Evolutionary conservation across 2,113 vertebrate species (phyloP).

Genomic region (Corythornis vintsioides): DNA sequence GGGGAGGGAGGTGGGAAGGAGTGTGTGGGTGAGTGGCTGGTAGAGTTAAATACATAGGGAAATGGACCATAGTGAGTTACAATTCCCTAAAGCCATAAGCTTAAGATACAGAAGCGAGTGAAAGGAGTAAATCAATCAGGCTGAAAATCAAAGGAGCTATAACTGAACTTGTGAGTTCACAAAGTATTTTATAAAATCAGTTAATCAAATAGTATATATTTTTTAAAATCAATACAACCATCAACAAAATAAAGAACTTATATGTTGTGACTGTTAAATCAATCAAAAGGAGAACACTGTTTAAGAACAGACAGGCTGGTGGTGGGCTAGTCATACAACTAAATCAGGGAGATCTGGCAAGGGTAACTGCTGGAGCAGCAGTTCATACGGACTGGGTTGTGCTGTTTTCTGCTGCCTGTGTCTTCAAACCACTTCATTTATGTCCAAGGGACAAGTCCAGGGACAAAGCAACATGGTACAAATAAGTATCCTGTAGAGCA

Average conservation of each 20-base stretch:
- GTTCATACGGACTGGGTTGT: not conserved
- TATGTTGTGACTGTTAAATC: not conserved
- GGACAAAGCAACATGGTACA: not conserved
- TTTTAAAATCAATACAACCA: not conserved
- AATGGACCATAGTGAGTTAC: not conserved
- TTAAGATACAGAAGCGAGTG: not conserved
- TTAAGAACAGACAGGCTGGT: not conserved
- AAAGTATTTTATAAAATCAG: not conserved
- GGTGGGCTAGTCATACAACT: not conserved
- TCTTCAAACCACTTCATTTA: not conserved
- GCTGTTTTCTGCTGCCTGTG: not conserved
- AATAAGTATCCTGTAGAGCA: not conserved
- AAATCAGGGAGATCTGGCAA: not conserved
- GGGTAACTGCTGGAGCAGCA: not conserved
- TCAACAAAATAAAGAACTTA: not conserved
- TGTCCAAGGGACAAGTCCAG: fast-evolving
- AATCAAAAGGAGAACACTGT: not conserved
- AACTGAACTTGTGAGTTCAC: not conserved
- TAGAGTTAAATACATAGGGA: not conserved
- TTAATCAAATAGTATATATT: not conserved
- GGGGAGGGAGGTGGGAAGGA: too few species aligned
- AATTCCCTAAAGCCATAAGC: not conserved
- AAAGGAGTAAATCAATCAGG: not conserved
- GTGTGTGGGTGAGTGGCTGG: too few species aligned
- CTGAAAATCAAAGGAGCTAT: not conserved